Base-by-base conservation (phyloP, 2,888 invertebrate genomes). In the Melangyna quadrimaculata region DNA sequence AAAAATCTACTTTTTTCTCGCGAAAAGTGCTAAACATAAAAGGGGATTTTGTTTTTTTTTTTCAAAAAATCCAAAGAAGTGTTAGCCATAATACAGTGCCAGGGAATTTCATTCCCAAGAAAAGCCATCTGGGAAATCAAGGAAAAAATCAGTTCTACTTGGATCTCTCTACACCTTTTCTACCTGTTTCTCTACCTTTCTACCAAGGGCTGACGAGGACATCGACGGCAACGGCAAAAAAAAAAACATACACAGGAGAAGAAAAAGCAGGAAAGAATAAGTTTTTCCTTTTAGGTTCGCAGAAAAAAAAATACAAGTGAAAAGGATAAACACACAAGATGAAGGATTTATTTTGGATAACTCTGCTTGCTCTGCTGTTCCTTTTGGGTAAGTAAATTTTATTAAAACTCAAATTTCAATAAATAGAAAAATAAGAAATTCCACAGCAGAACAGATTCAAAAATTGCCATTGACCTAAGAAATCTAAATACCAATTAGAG, bases 321-420 rank as follows among this genome's bases (percentile, higher is more conserved):
- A 77, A 69, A 81, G 81, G 77, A 86, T 77, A 77, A 72, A 61
- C 45, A 77, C 37, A 70, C 81, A 37, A 86, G 72, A 86, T 86
- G 86, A 81, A 73, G 32, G 55, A 77, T 73, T 70, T 81, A 72
- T 81, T 73, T 73, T 86, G 86, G 86, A 86, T 86, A 86, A 45
- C 77, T 77, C 57, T 86, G 73, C 72, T 86, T 81, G 77, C 73
- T 48, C 7, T 77, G 81, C 81, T 86, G 43, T 81, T 77, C 22
- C 45, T 73, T 57, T 73, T 35, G 35, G 86, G 86, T 86, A 77
- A 81, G 86, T 86, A 3, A 35, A 37, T 35, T 63, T 1, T 12
- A 12, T 19, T 57, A 57, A 57, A 35, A 7, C 12, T 3, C 2
- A 19, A n/a, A 55, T 17, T 17, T 29, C 6, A n/a, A 17, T 29